These are phyloP conservation scores for Perdita meconis DNA, from an alignment of 2,888 invertebrate genomes.

Conservation along the genomic window DNA sequence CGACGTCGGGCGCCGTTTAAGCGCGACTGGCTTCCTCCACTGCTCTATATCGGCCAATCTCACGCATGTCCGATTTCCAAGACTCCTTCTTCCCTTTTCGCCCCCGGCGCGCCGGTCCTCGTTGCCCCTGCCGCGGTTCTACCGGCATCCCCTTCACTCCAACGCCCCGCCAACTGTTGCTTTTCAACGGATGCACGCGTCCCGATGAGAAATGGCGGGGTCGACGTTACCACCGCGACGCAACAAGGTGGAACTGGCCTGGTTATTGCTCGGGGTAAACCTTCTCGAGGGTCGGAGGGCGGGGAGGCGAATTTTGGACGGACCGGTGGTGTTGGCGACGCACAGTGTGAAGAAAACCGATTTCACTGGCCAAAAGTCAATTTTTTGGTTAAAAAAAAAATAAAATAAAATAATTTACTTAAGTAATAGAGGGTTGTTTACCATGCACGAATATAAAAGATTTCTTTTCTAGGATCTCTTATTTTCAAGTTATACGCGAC, in stretches of 20 bases:
- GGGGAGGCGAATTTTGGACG: too few species aligned
- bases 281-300: too few species aligned
- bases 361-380: too few species aligned
- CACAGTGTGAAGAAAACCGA: too few species aligned
- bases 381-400: too few species aligned
- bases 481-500: too few species aligned
- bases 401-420: too few species aligned
- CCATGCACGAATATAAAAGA: too few species aligned
- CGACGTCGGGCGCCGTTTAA: slow-evolving; percentile 75
- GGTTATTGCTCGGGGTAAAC: too few species aligned
- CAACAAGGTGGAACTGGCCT: not conserved
- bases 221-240: not conserved
- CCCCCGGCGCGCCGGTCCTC: slow-evolving; percentile 6
- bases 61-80: slow-evolving; percentile 77
- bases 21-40: slow-evolving; percentile 73
- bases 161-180: slow-evolving; percentile 74
- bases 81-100: slow-evolving; percentile 43
- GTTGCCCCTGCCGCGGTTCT: not conserved
- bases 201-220: slow-evolving; percentile 19
- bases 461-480: too few species aligned
- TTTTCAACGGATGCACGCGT: slow-evolving; percentile 37
- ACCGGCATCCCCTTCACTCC: slow-evolving; percentile 1
- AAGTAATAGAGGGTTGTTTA: too few species aligned
- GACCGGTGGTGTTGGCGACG: too few species aligned
- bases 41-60: slow-evolving; percentile 71